Base-by-base conservation (phyloP, 2,113 vertebrate species). In the Nannospalax galili region DNA sequence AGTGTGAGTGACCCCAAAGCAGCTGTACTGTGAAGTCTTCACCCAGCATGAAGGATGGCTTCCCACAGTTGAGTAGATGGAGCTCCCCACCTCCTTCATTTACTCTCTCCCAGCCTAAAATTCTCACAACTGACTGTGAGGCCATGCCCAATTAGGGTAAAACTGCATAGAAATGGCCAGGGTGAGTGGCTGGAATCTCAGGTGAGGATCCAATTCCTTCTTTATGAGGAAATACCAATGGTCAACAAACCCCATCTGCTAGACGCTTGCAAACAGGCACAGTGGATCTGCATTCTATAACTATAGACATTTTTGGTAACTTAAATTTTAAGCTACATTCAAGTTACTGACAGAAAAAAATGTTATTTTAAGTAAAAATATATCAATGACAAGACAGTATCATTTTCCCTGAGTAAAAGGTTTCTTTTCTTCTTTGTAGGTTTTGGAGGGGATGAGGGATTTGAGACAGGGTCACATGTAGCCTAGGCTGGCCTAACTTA, bases 361-460 rank as follows among this genome's bases (percentile, higher is more conserved):
- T 11, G 35, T 3, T 30, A 30, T 79, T 79, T 37, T 37, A 32
- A 93, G 48, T 73, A 40, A 84, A 5, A 58, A 56, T 42, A 0
- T 72, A 86, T 56, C 73, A 64, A 37, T 78, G 64, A 35, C 90
- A 96, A 88, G 86, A 32, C 30, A 88, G 70, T 40, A 86, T 81
- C 24, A 92, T 35, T 88, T 91, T 72, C 30, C n/a, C 4, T 42
- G 77, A 94, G 22, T 69, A 42, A 88, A 86, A 67, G 5, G 60
- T 67, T 84, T 78, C 24, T 78, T 78, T 77, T 52, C 45, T 26
- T 42, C 26, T 74, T 11, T 40, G 10, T 42, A 24, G 72, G 24
- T 14, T 58, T 58, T 58, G 22, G 8, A 12, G 20, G 2, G 74
- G 24, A 42, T 78, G 48, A 35, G 4, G 75, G 32, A 79, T 79